Percentiles rank a stretch among this genome's conserved stretches.
Evolutionary conservation across 2,113 vertebrate species (phyloP).

Genomic region (Indri indri): DNA sequence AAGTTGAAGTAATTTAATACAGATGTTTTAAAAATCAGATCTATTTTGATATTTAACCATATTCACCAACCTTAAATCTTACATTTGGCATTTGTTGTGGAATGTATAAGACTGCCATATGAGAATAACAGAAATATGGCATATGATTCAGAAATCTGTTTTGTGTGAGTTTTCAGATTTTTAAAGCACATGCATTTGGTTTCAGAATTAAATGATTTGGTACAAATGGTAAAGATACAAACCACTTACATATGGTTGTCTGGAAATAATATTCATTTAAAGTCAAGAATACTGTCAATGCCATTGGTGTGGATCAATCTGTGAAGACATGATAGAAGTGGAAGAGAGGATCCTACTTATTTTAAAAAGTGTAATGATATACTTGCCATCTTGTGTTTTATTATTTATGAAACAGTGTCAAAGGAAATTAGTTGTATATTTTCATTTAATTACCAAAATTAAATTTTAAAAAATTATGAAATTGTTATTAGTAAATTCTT

Average conservation of each 20-base stretch:
- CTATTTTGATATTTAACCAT: constrained; percentile 38
- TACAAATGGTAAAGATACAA: neutral
- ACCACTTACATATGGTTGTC: neutral
- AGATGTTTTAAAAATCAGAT: constrained; percentile 71
- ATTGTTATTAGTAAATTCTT: neutral
- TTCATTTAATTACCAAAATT: neutral
- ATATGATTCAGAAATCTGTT: constrained; percentile 19
- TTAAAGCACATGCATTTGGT: neutral
- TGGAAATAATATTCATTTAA: constrained; percentile 25
- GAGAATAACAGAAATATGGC: constrained; percentile 23
- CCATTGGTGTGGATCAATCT: neutral
- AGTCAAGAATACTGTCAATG: neutral
- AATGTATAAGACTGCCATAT: neutral
- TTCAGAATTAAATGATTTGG: constrained; percentile 40
- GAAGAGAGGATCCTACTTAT: neutral
- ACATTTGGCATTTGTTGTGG: constrained; percentile 3
- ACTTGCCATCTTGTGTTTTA: neutral
- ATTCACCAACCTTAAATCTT: constrained; percentile 34
- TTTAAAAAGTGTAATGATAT: neutral
- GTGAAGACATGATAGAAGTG: neutral
- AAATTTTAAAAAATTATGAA: neutral
- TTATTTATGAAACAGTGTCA: neutral
- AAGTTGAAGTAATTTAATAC: constrained; percentile 56
- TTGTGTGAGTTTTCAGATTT: neutral
- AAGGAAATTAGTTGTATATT: neutral